Conservation (phyloP, 1,140 invertebrate species). For the Oncopodura yosiiana region DNA sequence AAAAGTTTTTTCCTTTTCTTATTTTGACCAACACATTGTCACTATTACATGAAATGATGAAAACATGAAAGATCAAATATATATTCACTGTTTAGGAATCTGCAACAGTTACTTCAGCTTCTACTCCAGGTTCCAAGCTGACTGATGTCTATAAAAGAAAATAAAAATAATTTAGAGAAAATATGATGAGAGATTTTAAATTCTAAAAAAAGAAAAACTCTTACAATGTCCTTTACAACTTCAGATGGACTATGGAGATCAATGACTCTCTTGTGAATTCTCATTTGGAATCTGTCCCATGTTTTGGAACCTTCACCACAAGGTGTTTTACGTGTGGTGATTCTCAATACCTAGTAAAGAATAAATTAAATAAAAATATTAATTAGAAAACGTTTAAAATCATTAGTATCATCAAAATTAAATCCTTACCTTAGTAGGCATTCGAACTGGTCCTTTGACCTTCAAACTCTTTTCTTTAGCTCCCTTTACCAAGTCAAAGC, state of each 20-base stretch:
- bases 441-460: conserved; percentile 92
- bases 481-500: conserved; percentile 33
- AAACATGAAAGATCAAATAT: no score
- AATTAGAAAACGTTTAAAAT: no score
- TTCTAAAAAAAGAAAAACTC: conserved; percentile 3
- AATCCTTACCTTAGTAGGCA: conserved; percentile 76
- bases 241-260: conserved; percentile 96
- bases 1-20: no score
- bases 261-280: conserved; percentile 97
- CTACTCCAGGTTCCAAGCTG: conserved; percentile 97
- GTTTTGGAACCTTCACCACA: conserved; percentile 99
- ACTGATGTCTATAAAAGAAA: conserved; percentile 64
- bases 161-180: conserved; percentile 7
- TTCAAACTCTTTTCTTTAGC: conserved; percentile 94
- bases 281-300: conserved; percentile 96
- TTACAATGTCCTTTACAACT: conserved; percentile 91
- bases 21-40: no score
- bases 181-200: neutral
- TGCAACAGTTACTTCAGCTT: conserved; percentile 98
- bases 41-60: no score
- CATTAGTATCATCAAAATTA: no score
- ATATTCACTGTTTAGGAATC: conserved; percentile 51
- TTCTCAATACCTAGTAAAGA: conserved; percentile 65
- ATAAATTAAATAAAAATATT: no score
- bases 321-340: conserved; percentile 98